Evolutionary conservation across 2,113 vertebrate genomes (phyloP).

Genomic region (Amphilophus citrinellus): DNA sequence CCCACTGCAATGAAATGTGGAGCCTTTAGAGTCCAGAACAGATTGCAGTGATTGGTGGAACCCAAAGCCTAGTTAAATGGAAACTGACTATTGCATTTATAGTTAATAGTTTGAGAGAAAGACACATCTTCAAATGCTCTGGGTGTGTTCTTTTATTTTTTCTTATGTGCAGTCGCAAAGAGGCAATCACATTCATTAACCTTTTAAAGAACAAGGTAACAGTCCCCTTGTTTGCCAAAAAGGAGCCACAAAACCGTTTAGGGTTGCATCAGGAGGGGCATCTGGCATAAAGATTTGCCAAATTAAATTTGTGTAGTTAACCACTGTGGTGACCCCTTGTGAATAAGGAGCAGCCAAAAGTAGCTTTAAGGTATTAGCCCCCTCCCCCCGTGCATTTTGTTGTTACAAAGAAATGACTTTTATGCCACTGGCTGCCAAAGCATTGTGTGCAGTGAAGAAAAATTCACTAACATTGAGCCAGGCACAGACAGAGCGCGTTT

Average conservation of each 20-base stretch:
- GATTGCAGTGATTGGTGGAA: neutral
- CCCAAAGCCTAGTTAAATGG: neutral
- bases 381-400: neutral
- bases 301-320: neutral
- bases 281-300: neutral
- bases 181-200: accelerated
- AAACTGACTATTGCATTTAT: neutral
- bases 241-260: neutral
- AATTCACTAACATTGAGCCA: neutral
- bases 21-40: neutral
- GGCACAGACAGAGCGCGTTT: conserved; percentile 15
- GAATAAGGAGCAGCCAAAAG: neutral
- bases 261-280: neutral
- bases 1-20: neutral
- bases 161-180: neutral
- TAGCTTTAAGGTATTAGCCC: neutral
- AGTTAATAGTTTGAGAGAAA: neutral
- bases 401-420: neutral
- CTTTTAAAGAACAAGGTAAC: neutral
- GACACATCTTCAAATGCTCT: accelerated
- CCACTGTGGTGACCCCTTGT: conserved; percentile 3
- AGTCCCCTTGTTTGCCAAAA: neutral
- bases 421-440: neutral
- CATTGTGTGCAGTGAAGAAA: neutral
- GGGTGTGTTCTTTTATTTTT: neutral